Base-by-base conservation (phyloP, 1,140 invertebrate species). In the Schlechtendalia chinensis region DNA sequence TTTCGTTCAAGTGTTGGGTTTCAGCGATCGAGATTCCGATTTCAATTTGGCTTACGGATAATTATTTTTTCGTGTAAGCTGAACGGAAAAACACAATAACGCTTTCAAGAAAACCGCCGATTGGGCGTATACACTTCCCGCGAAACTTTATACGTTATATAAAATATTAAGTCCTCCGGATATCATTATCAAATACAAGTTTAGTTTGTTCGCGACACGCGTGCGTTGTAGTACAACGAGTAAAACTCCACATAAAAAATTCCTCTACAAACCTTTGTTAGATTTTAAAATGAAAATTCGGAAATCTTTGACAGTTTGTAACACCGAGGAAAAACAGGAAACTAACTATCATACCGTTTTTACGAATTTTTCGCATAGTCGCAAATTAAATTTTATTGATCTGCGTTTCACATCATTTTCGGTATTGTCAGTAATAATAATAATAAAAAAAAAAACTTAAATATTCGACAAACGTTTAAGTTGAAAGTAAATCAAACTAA, bases 131-230 rank as follows among this genome's bases (percentile, higher is more conserved):
- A n/a, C n/a, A n/a, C n/a, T n/a, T 1, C 24, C 8, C 1, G 5
- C 27, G 27, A 6, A 32, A 63, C 2, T 29, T 8, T 27, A 0
- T 19, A 14, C 27, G 16, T 8, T 63, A 16, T 5, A 59, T 14
- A 22, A 16, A n/a, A n/a, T n/a, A n/a, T 6, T 14, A 24, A 3
- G 56, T 1, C 27, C 22, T 59, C n/a, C 14, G 2, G 5, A 12
- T n/a, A 59, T 59, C 58, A 27, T 59, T 24, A 24, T 59, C 56
- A 59, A 59, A 16, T 59, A 59, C 22, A 59, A 59, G 58, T 27
- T 58, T 59, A 59, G 12, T 59, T 27, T 59, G 22, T 16, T 59
- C n/a, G n/a, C n/a, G n/a, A n/a, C n/a, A n/a, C n/a, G n/a, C n/a
- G n/a, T n/a, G n/a, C n/a, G n/a, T n/a, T n/a, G n/a, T n/a, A n/a